Evolutionary conservation across 2,113 vertebrate species (phyloP), one percentile per base, ranked within the genome.

Genomic region (Tapirus terrestris): DNA sequence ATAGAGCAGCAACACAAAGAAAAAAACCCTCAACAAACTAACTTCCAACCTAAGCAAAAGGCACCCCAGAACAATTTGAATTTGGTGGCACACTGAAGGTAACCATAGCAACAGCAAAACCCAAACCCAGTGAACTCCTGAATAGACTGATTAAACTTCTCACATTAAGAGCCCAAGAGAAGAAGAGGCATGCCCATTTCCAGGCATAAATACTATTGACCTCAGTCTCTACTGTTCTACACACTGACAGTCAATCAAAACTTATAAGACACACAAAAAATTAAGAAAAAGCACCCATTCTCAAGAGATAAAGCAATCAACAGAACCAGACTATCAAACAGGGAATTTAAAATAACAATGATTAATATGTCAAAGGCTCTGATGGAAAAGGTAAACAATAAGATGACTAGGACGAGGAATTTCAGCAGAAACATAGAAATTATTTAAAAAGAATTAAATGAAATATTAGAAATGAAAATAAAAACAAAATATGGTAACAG

Each of bases 301-400:
- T 60, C 58, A 94, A 68, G 72, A 95, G 21, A 77, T 33, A 65
- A 80, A 94, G 61, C n/a, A 80, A 45, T 70, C 31, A 94, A 33
- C 4, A 84, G 65, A 89, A 39, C 8, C 18, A 85, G 65, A 75
- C 23, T 61, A 53, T 56, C 39, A 79, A 43, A 43, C 0, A 45
- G 33, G 36, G 39, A 75, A 43, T 67, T 70, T 60, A 82, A 70
- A 82, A 45, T 63, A 48, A 36, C 36, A 11, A 53, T n/a, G 63
- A 25, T 25, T 20, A 53, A 53, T 53, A 53, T 16, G 14, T 53
- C 14, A 53, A 53, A 53, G 51, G 51, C 12, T 53, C 51, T 53
- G 51, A 53, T 53, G 51, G 43, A 56, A 91, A 70, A 67, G 91
- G 20, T 6, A 53, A 51, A 25, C 2, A 23, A 18, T 45, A n/a